Evolutionary conservation across 2,888 invertebrate genomes (phyloP), one percentile per base, ranked within the genome.

Genomic region (Halocaridina rubra): DNA sequence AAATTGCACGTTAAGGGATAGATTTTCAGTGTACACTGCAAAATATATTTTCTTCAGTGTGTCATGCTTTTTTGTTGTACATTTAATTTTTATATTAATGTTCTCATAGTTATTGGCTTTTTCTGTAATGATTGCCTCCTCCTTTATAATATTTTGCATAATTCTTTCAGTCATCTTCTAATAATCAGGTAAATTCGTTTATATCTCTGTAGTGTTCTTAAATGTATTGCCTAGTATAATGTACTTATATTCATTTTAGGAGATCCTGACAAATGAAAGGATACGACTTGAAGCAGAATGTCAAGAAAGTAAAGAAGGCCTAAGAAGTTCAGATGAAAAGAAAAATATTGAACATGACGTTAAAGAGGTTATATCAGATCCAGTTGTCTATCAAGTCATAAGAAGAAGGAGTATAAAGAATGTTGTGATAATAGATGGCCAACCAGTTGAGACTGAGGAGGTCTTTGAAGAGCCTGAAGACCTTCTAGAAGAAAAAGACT

Each of bases 221-320:
- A n/a, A n/a, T n/a, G n/a, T n/a, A n/a, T n/a, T n/a, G n/a, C n/a
- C n/a, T n/a, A n/a, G 53, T 84, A 84, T 80, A 59, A 5, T 67
- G 27, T 53, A 30, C 29, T 75, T 79, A 85, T 77, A 77, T 77
- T 77, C 79, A 71, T 87, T 86, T 80, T 87, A 87, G 87, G 87
- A 87, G 80, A 87, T 87, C 82, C 84, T 85, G 85, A 80, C 67
- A 57, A 80, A 76, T 75, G 85, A 87, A 69, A 75, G 67, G 71
- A 71, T 57, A 80, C 75, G 77, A 64, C 32, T 71, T 32, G 32
- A 77, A 32, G 39, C 80, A 53, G 57, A 72, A 27, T 80, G 46
- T 22, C 77, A 71, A 64, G 78, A 84, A 33, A 27, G 32, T 59
- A 32, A 64, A 32, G 67, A 75, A 59, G 74, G 75, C 24, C 24